Percentiles rank a stretch among this genome's conserved stretches.
phyloP scores from a whole-genome alignment of 2,113 vertebrate species.

The Tylochromis polylepis region DNA sequence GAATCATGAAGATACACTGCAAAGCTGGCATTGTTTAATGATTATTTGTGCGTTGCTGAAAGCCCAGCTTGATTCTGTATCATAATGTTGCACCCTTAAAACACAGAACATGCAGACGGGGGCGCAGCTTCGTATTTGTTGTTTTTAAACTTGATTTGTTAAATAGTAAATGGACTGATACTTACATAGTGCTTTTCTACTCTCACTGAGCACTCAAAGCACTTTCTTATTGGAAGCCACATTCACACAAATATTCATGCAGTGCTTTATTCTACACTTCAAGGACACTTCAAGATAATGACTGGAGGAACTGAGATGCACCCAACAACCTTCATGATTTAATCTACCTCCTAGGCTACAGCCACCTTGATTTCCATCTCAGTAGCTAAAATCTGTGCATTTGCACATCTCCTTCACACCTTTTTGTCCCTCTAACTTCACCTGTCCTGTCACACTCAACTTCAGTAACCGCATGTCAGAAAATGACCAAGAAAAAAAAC shows the following conservation, averaged over 20 bases:
- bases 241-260: not conserved
- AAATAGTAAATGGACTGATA: not conserved
- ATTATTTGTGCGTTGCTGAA: not conserved
- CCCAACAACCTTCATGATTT: not conserved
- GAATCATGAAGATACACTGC: not conserved
- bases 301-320: not conserved
- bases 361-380: not conserved
- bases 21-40: not conserved
- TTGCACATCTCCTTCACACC: not conserved
- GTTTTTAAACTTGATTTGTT: not conserved
- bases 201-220: not conserved
- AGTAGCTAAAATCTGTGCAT: not conserved
- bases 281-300: not conserved
- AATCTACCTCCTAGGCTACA: not conserved
- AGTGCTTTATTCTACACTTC: not conserved
- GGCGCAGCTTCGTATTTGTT: not conserved
- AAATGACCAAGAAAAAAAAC: not conserved
- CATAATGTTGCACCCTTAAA: not conserved
- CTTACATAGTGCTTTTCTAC: not conserved
- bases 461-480: not conserved
- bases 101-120: not conserved
- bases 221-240: not conserved
- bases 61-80: not conserved
- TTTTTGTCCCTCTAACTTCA: not conserved
- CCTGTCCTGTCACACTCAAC: not conserved